Conservation (phyloP, 1,140 invertebrate species). For the Pseudomyrmex dendroicus region DNA sequence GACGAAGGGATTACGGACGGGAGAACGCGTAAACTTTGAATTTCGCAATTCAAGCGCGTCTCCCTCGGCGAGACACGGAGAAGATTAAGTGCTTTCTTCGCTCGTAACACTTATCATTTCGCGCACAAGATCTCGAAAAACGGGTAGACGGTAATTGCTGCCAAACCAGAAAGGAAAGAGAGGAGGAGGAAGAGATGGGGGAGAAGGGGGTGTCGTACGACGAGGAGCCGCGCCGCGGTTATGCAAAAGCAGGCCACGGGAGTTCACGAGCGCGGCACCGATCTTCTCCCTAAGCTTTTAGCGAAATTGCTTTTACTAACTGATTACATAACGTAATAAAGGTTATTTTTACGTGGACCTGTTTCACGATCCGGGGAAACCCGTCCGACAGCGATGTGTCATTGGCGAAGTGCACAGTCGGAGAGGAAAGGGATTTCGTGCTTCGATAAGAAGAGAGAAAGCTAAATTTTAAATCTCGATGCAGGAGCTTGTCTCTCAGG, state of each 20-base stretch:
- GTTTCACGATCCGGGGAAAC: slow-evolving; percentile 58
- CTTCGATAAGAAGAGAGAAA: slow-evolving; percentile 19
- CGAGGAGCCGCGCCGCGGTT: slow-evolving; percentile 48
- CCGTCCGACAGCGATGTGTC: slow-evolving; percentile 57
- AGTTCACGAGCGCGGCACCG: slow-evolving; percentile 31
- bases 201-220: background rate
- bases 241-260: slow-evolving; percentile 68
- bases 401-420: slow-evolving; percentile 30
- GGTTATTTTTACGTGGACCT: slow-evolving; percentile 66
- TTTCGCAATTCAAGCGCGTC: slow-evolving; percentile 44
- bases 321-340: slow-evolving; percentile 75
- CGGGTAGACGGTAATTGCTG: slow-evolving; percentile 67
- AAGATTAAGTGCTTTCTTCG: slow-evolving; percentile 66
- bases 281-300: slow-evolving; percentile 67
- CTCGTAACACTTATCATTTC: slow-evolving; percentile 66
- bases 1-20: too few species aligned
- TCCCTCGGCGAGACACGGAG: background rate
- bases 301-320: slow-evolving; percentile 75
- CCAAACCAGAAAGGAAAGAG: slow-evolving; percentile 44
- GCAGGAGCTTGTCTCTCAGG: background rate
- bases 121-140: slow-evolving; percentile 63
- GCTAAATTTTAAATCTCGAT: slow-evolving; percentile 8
- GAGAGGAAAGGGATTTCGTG: background rate
- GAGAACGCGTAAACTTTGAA: slow-evolving; percentile 52
- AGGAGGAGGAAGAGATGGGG: background rate